These are phyloP conservation scores for Trialeurodes vaporariorum DNA, from an alignment of 1,140 invertebrate genomes.

Conservation along the genomic window DNA sequence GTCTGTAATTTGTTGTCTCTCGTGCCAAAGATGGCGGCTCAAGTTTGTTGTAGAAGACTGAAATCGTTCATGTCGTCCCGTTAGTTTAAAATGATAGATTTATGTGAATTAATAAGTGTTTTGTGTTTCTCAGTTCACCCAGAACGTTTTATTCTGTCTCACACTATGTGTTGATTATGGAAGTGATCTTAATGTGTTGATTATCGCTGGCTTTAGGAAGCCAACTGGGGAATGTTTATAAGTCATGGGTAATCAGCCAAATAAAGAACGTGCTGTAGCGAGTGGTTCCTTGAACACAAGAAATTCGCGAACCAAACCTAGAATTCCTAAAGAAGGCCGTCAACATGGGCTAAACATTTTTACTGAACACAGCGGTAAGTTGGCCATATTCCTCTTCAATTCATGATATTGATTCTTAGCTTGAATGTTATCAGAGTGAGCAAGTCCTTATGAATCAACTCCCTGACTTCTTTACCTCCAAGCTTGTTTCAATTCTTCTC, in stretches of 20 bases:
- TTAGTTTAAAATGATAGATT: background rate
- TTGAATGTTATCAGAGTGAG: background rate
- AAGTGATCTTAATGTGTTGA: background rate
- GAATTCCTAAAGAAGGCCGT: constrained; percentile 59
- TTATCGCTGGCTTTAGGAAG: constrained; percentile 1
- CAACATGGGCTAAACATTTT: constrained; percentile 76
- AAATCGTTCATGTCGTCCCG: background rate
- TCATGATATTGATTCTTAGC: background rate
- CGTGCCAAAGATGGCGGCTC: background rate
- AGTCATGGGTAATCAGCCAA: constrained; percentile 76
- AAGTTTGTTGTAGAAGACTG: background rate
- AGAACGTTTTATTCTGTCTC: no score
- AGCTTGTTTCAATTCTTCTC: no score
- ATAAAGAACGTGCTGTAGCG: constrained; percentile 52
- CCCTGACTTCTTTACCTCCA: no score
- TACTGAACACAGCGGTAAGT: constrained; percentile 76
- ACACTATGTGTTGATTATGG: no score
- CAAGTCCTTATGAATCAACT: no score
- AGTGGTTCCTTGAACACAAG: constrained; percentile 48
- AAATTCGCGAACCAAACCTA: constrained; percentile 52
- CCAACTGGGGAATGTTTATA: constrained; percentile 21
- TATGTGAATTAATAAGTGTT: background rate
- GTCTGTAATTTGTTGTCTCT: background rate
- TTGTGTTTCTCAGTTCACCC: background rate
- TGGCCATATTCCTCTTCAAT: constrained; percentile 10